Base-by-base conservation (phyloP, 2,113 vertebrate species). In the Thalassarche chlororhynchos region DNA sequence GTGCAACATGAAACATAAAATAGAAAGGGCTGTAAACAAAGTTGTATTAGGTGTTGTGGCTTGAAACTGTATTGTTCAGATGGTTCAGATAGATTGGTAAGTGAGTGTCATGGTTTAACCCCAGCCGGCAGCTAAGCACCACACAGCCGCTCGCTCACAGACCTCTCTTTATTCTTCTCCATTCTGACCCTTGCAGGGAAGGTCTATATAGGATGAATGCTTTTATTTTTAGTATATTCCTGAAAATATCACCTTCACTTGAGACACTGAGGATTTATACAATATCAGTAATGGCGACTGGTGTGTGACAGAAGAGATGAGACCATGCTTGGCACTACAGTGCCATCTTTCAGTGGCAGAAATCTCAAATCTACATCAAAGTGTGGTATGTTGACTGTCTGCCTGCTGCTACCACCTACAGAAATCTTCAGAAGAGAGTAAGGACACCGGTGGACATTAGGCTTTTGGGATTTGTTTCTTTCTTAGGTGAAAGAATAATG, bases 1-100 rank as follows among this genome's bases (percentile, higher is more conserved):
- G 10, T 84, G 34, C 61, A 90, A 72, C 74, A 95, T 92, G 93
- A 51, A 93, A 90, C 70, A 64, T 89, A 54, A 96, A 96, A 58
- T 68, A 85, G 90, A 44, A 97, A 95, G 58, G 76, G 38, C 75
- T 94, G 20, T 91, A 85, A 66, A 95, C 19, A 52, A 89, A 86
- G 34, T 84, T 79, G 5, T 26, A 32, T 71, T 75, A 29, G 31
- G 6, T 79, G 51, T 84, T 84, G 44, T 72, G 60, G 7, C 83
- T 93, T 88, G 61, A 90, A 89, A 85, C 60, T 13, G 12, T 65
- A 75, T 89, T 87, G 40, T 74, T 97, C 75, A 93, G 46, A 54
- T 77, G 16, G 17, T 69, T 92, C 42, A 83, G 24, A 49, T 1
- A 83, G 24, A 49, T 1, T 84, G 34, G 18, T 52, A 72, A n/a